Percentiles rank a stretch among this genome's conserved stretches.
These are phyloP conservation scores for Aspidiotus rigidus DNA, from an alignment of 2,888 invertebrate species.

Conservation along the genomic window DNA sequence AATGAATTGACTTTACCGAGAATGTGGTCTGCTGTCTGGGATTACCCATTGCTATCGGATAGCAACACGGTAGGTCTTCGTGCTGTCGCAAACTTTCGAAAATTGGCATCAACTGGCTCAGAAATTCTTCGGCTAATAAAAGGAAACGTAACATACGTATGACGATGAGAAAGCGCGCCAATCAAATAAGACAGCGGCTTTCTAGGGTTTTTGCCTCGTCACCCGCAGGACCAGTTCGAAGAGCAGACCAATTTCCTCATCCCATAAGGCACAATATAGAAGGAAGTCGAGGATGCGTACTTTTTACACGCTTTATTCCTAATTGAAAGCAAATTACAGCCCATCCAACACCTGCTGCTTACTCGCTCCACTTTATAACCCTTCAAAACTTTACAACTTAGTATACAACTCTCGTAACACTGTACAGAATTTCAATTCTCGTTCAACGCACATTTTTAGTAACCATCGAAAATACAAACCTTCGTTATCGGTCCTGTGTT, in stretches of 20 bases:
- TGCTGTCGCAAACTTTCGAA: conserved; percentile 86
- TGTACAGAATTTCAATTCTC: background rate
- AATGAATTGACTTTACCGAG: conserved; percentile 34
- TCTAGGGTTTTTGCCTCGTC: conserved; percentile 24
- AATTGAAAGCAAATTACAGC: background rate
- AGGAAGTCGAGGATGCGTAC: no score
- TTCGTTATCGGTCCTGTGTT: conserved; percentile 89
- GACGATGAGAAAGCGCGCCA: background rate
- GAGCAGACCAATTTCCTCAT: background rate
- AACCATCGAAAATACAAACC: conserved; percentile 50
- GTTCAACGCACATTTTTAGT: no score
- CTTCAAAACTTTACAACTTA: background rate
- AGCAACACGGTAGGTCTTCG: conserved; percentile 83
- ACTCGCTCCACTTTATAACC: background rate
- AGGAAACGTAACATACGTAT: conserved; percentile 6
- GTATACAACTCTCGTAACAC: background rate
- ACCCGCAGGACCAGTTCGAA: background rate
- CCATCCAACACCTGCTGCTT: background rate
- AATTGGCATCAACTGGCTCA: conserved; percentile 91
- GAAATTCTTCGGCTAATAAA: conserved; percentile 74
- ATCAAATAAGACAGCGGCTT: conserved; percentile 4
- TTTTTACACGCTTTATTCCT: no score
- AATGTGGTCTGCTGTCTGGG: conserved; percentile 35
- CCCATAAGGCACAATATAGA: no score
- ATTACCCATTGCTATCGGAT: conserved; percentile 55